These are phyloP conservation scores for Lacerta viridis DNA, from an alignment of 2,797 vertebrate genomes.

Conservation along the genomic window DNA sequence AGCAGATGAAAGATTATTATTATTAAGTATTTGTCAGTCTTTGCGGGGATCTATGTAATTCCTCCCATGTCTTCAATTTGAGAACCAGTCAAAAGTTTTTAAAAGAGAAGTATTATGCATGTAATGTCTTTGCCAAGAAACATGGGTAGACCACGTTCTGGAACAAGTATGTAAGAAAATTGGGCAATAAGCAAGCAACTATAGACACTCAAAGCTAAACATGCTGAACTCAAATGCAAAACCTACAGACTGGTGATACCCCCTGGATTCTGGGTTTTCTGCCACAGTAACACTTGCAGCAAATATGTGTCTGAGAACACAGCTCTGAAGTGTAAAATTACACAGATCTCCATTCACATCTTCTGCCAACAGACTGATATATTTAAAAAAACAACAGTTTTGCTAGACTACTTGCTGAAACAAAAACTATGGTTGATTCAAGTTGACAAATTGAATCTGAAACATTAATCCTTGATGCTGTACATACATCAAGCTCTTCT, in stretches of 20 bases:
- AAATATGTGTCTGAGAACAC: background rate
- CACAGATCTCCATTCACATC: background rate
- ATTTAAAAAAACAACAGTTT: background rate
- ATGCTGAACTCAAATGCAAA: background rate
- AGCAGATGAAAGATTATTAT: no score
- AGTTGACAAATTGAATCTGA: background rate
- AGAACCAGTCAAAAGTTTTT: background rate
- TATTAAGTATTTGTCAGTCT: background rate
- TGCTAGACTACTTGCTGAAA: background rate
- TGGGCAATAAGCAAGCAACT: background rate
- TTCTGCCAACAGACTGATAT: background rate
- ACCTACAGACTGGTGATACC: background rate
- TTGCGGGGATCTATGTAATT: background rate
- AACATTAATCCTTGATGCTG: background rate
- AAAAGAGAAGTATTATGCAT: background rate
- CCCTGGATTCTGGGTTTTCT: background rate
- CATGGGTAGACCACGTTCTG: background rate
- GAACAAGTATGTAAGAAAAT: background rate
- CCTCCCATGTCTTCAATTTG: background rate
- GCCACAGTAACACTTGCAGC: background rate
- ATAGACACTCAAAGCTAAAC: background rate
- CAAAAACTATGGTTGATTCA: no score
- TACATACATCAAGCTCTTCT: conserved; percentile 92
- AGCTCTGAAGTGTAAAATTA: background rate
- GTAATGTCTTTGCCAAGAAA: background rate